These are phyloP conservation scores for Agonopterix arenella DNA, from an alignment of 2,888 invertebrate genomes.

Conservation along the genomic window DNA sequence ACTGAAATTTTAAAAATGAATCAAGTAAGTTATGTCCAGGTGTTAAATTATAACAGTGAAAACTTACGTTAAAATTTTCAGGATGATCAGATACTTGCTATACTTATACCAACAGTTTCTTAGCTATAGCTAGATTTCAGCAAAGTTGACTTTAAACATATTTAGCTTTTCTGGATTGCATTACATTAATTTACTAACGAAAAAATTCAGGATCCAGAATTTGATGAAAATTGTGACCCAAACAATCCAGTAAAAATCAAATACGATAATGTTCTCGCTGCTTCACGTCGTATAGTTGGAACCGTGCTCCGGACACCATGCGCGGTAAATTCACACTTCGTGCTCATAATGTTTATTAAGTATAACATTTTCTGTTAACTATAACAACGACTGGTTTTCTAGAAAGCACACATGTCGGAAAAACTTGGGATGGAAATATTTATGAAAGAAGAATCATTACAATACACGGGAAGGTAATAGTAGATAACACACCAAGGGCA, in stretches of 20 bases:
- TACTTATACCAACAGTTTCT: too few relatives aligned
- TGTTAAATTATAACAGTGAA: too few relatives aligned
- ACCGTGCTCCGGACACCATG: constrained; percentile 80
- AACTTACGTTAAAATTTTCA: too few relatives aligned
- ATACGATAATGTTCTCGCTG: constrained; percentile 81
- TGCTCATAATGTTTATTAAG: background rate
- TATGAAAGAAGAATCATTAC: constrained; percentile 94
- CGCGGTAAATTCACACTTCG: constrained; percentile 28
- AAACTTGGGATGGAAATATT: constrained; percentile 89
- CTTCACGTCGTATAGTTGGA: constrained; percentile 80
- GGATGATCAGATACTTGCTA: too few relatives aligned
- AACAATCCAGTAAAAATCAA: constrained; percentile 64
- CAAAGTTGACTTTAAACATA: too few relatives aligned
- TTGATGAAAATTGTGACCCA: constrained; percentile 58
- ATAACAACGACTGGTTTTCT: constrained; percentile 11
- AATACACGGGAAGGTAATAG: constrained; percentile 95
- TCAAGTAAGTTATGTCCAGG: too few relatives aligned
- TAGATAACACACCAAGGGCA: too few relatives aligned
- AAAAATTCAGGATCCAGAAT: constrained; percentile 41
- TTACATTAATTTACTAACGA: constrained; percentile 3
- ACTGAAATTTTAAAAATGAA: too few relatives aligned
- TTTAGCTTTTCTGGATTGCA: background rate
- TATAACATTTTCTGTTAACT: background rate
- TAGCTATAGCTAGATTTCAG: too few relatives aligned
- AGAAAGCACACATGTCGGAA: constrained; percentile 88